Conservation (phyloP, 2,113 vertebrate species). For the Tangachromis dhanisi region DNA sequence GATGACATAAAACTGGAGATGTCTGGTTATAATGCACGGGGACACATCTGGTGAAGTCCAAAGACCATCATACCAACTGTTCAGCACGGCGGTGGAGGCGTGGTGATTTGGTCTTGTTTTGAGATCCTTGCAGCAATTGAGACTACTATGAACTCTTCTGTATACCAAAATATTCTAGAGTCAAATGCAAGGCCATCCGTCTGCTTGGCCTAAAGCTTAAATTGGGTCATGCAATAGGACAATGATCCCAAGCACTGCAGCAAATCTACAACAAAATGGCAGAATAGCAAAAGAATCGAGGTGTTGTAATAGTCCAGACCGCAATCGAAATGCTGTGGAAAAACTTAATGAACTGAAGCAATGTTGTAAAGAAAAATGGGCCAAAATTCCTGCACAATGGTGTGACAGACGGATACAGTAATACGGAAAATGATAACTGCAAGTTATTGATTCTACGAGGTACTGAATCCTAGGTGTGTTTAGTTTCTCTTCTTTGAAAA, state of each 20-base stretch:
- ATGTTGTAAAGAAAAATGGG: not conserved
- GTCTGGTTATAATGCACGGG: not conserved
- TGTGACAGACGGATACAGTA: not conserved
- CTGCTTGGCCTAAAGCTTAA: not conserved
- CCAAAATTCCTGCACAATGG: accelerated
- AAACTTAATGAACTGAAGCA: not conserved
- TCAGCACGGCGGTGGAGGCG: not conserved
- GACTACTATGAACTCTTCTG: not conserved
- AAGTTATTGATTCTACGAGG: not conserved
- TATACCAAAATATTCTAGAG: not conserved
- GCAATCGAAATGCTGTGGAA: not conserved
- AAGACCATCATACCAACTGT: not conserved
- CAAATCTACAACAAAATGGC: not conserved
- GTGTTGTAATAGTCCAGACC: not conserved
- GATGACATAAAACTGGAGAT: not conserved
- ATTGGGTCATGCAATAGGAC: not conserved
- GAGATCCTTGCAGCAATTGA: not conserved
- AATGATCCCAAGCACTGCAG: not conserved
- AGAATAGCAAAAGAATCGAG: not conserved
- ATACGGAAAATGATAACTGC: not conserved
- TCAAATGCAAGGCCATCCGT: not conserved
- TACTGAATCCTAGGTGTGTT: not conserved
- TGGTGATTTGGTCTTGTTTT: not conserved
- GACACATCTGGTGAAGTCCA: not conserved
- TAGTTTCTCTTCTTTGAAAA: not conserved